Conservation (phyloP, 2,113 vertebrate genomes). For the Tetrax tetrax region DNA sequence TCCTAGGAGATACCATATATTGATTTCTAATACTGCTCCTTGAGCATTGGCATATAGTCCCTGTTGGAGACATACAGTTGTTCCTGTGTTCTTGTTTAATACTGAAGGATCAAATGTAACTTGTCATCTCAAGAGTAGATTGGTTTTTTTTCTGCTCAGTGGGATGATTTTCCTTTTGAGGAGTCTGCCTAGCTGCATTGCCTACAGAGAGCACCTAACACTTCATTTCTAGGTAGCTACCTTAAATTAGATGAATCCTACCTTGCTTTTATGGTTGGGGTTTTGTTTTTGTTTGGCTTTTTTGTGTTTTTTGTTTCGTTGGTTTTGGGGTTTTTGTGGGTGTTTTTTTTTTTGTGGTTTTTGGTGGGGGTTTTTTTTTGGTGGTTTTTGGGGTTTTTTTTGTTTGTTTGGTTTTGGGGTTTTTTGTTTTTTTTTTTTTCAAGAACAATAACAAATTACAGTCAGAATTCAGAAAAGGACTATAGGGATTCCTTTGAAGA, state of each 20-base stretch:
- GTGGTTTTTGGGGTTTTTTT: too few relatives aligned
- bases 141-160: not conserved
- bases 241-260: not conserved
- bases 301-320: too few relatives aligned
- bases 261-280: not conserved
- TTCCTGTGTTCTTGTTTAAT: not conserved
- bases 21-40: not conserved
- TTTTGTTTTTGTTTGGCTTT: too few relatives aligned
- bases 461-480: not conserved
- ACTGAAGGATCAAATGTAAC: not conserved
- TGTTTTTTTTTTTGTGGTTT: too few relatives aligned
- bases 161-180: not conserved
- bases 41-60: not conserved
- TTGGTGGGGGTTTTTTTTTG: too few relatives aligned
- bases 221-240: not conserved
- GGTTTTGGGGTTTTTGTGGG: too few relatives aligned
- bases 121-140: not conserved
- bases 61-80: not conserved
- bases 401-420: too few relatives aligned
- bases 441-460: not conserved
- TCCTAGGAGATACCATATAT: accelerated
- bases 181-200: not conserved
- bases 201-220: not conserved
- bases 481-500: not conserved
- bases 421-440: not conserved